Evolutionary conservation across 2,797 vertebrate species (phyloP).

Genomic region (Selene dorsalis): DNA sequence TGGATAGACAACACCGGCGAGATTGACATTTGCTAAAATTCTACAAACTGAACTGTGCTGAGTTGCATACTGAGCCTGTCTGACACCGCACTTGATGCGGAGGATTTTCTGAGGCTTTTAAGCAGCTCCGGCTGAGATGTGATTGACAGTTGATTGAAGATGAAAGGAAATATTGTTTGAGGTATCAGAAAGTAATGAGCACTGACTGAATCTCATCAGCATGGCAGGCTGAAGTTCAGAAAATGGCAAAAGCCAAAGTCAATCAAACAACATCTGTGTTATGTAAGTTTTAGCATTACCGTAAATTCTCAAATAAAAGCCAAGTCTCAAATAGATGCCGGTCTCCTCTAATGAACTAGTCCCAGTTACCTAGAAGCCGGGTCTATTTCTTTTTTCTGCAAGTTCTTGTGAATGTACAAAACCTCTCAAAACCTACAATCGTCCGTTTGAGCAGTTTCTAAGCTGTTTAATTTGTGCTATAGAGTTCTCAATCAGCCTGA

Average conservation of each 20-base stretch:
- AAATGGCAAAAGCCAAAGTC: background rate
- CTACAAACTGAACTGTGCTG: conserved; percentile 48
- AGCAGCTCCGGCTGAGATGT: conserved; percentile 14
- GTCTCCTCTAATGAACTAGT: too few species aligned
- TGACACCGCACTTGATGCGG: conserved; percentile 13
- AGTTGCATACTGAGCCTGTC: conserved; percentile 42
- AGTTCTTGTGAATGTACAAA: too few species aligned
- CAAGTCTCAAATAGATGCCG: too few species aligned
- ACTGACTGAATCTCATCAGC: conserved; percentile 1
- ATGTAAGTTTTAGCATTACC: background rate
- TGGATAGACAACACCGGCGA: conserved; percentile 50
- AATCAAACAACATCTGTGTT: background rate
- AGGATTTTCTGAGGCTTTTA: conserved; percentile 10
- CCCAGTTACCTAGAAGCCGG: too few species aligned
- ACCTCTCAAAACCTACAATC: too few species aligned
- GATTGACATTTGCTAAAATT: conserved; percentile 66
- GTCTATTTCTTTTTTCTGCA: too few species aligned
- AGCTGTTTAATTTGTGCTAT: too few species aligned
- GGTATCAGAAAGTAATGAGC: conserved; percentile 27
- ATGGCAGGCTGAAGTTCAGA: background rate
- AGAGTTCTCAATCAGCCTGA: too few species aligned
- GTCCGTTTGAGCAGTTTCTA: too few species aligned
- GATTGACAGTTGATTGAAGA: conserved; percentile 43
- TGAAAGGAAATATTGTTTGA: conserved; percentile 37
- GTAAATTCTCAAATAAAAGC: too few species aligned